phyloP scores from a whole-genome alignment of 1,140 invertebrate genomes.

The Mylabris phalerata region DNA sequence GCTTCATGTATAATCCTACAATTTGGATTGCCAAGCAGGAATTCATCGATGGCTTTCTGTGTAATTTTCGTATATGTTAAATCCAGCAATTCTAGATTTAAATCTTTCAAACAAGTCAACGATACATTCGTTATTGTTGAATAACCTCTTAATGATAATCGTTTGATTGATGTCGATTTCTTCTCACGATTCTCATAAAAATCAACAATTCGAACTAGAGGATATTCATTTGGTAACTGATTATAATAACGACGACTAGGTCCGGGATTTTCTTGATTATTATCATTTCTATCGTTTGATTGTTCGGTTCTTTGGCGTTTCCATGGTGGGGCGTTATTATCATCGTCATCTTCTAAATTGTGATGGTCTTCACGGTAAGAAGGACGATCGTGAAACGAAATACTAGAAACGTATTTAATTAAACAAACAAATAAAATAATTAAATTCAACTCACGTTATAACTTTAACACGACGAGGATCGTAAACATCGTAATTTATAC shows the following conservation, averaged over 20 bases:
- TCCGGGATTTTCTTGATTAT: too few species aligned
- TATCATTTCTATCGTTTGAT: not conserved
- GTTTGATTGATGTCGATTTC: constrained; percentile 19
- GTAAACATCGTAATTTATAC: too few species aligned
- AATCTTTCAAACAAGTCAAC: constrained; percentile 20
- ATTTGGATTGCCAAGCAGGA: constrained; percentile 29
- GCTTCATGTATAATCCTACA: constrained; percentile 34
- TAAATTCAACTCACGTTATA: too few species aligned
- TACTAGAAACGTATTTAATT: too few species aligned
- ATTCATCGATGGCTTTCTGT: constrained; percentile 25
- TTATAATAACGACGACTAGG: not conserved
- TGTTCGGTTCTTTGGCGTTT: not conserved
- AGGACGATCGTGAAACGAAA: too few species aligned
- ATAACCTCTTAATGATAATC: constrained; percentile 33
- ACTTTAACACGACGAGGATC: too few species aligned
- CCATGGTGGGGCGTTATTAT: too few species aligned
- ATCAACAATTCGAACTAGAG: not conserved
- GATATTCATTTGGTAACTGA: not conserved
- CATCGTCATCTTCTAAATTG: too few species aligned
- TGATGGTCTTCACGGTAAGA: too few species aligned
- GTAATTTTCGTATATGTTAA: constrained; percentile 33
- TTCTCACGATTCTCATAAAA: not conserved
- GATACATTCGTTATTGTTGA: constrained; percentile 24
- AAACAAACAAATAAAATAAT: too few species aligned
- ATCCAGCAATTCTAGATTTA: constrained; percentile 33